Percentiles rank a stretch among this genome's conserved stretches.
These are phyloP conservation scores for Chaunax sp. DNA, from an alignment of 2,797 vertebrate genomes.

Conservation along the genomic window DNA sequence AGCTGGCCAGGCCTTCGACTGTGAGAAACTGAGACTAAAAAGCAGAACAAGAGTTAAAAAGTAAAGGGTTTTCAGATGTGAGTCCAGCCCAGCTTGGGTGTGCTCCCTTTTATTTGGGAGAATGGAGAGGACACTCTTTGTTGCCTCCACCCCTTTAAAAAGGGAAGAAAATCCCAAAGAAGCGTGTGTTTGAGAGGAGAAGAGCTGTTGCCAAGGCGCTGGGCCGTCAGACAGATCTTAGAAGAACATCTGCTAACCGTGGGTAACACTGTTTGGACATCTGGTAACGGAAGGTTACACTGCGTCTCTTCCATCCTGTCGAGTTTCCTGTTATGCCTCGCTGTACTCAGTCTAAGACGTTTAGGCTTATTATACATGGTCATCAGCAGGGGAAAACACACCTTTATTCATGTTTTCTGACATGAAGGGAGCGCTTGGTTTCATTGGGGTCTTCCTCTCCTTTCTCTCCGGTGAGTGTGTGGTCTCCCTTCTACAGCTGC, in stretches of 20 bases:
- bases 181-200: constrained; percentile 71
- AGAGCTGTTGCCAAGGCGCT: constrained; percentile 75
- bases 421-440: constrained; percentile 83
- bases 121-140: constrained; percentile 80
- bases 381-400: constrained; percentile 65
- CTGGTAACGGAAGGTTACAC: constrained; percentile 79
- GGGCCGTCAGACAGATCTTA: constrained; percentile 76
- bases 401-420: constrained; percentile 79
- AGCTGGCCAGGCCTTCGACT: constrained; percentile 81
- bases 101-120: constrained; percentile 83
- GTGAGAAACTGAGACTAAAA: constrained; percentile 84
- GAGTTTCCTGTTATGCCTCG: constrained; percentile 85
- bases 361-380: constrained; percentile 70
- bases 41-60: constrained; percentile 83
- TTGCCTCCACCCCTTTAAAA: constrained; percentile 83
- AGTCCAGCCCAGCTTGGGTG: constrained; percentile 84
- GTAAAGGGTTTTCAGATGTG: constrained; percentile 87
- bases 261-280: constrained; percentile 82
- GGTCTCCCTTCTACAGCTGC: constrained; percentile 67
- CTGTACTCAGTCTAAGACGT: constrained; percentile 68
- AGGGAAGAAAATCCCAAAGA: constrained; percentile 71
- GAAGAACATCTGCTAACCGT: constrained; percentile 82
- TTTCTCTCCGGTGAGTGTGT: constrained; percentile 84
- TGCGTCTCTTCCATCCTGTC: constrained; percentile 73
- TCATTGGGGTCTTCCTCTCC: constrained; percentile 81